phyloP scores from a whole-genome alignment of 2,888 invertebrate species.

The Hyles lineata region DNA sequence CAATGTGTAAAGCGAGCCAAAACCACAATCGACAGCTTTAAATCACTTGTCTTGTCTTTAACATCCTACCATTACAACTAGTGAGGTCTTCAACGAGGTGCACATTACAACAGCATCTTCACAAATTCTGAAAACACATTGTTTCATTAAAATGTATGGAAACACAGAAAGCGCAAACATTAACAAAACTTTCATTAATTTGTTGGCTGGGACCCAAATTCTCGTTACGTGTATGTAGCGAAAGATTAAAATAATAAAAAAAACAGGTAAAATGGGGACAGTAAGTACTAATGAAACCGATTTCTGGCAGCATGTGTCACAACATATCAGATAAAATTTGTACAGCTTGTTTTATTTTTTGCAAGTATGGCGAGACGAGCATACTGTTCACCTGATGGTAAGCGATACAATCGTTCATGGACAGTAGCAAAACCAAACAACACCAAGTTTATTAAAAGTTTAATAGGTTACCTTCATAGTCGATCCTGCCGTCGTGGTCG shows the following conservation, averaged over 20 bases:
- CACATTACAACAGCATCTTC: constrained; percentile 82
- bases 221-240: not conserved
- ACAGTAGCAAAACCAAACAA: too few relatives aligned
- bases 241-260: not conserved
- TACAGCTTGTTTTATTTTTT: too few relatives aligned
- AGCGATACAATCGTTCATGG: too few relatives aligned
- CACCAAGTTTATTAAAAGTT: not conserved
- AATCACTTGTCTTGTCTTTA: constrained; percentile 34
- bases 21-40: constrained; percentile 18
- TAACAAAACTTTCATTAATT: not conserved
- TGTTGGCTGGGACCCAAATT: constrained; percentile 2
- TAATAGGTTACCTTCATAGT: constrained; percentile 89
- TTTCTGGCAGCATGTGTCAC: constrained; percentile 10
- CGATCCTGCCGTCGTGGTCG: constrained; percentile 92
- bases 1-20: constrained; percentile 23
- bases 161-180: not conserved
- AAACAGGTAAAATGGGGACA: constrained; percentile 6
- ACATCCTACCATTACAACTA: constrained; percentile 54
- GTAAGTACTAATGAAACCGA: not conserved
- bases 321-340: not conserved
- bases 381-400: too few relatives aligned
- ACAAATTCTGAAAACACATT: constrained; percentile 83
- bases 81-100: constrained; percentile 66
- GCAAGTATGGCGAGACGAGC: too few relatives aligned
- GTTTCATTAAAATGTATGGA: not conserved